These are phyloP conservation scores for Petroica traversi DNA, from an alignment of 2,113 vertebrate genomes.

Conservation along the genomic window DNA sequence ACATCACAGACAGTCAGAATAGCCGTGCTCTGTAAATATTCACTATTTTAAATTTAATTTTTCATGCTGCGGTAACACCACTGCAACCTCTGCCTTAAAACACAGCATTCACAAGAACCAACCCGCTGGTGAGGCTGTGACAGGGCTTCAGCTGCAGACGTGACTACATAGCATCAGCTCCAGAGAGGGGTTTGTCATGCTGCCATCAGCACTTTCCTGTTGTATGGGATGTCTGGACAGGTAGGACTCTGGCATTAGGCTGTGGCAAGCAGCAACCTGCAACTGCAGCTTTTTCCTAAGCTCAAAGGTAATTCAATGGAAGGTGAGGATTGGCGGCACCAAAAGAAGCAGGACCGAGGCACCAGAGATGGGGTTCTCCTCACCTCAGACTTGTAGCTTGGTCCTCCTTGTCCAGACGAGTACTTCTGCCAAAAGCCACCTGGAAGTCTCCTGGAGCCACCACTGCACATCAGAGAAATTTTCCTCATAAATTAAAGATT, in stretches of 20 bases:
- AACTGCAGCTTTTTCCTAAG: constrained; percentile 59
- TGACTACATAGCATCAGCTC: not conserved
- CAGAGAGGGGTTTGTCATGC: constrained; percentile 28
- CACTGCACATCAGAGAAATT: not conserved
- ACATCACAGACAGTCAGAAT: not conserved
- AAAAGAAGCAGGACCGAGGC: not conserved
- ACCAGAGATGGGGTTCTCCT: not conserved
- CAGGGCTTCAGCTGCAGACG: constrained; percentile 4
- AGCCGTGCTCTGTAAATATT: not conserved
- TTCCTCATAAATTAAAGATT: not conserved
- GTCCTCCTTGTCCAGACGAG: not conserved
- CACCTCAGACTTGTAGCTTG: not conserved
- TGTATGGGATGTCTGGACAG: constrained; percentile 61
- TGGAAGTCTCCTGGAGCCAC: not conserved
- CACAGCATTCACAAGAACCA: not conserved
- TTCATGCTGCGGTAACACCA: not conserved
- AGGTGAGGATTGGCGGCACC: not conserved
- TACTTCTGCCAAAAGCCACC: not conserved
- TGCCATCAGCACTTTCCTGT: constrained; percentile 60
- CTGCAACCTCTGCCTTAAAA: not conserved
- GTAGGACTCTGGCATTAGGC: constrained; percentile 39
- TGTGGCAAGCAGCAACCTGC: constrained; percentile 68
- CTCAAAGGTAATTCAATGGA: not conserved
- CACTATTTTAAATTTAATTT: not conserved
- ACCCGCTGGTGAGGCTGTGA: not conserved